Evolutionary conservation across 2,113 vertebrate genomes (phyloP), one percentile per base, ranked within the genome.

Genomic region (Uria lomvia): DNA sequence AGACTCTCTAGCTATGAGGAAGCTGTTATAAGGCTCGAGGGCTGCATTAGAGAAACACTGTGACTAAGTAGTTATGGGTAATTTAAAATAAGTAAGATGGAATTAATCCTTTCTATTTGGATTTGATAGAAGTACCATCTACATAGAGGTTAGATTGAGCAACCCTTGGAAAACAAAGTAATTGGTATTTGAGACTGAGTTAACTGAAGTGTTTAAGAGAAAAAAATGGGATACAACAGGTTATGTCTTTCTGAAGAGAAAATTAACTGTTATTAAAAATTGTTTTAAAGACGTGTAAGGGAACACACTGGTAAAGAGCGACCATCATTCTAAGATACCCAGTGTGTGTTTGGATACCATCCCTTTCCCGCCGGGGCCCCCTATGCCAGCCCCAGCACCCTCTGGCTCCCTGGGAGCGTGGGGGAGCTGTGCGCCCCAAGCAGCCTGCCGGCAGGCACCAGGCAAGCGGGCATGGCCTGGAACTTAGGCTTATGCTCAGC

Each of bases 391-490:
- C 27, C 52, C 70, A 30, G 52, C 34, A 8, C 34, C 27, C 15
- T 34, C 13, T 12, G 45, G 53, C 27, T 38, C 12, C 3, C 2
- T 9, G 29, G 29, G 18, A 34, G 47, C 3, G 34, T 0, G 0
- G 20, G n/a, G 49, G 55, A 42, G n/a, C 40, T 12, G n/a, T 5
- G 26, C 0, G 1, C 40, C 20, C 1, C 0, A 19, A 6, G 45
- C 34, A 12, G 34, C 47, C 36, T 36, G 26, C 23, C 6, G 19
- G 24, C 2, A 0, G 23, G 26, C 30, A 23, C 27, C 2, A 9
- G 11, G 8, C 12, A 21, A 20, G 45, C 34, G 9, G 42, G 12
- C 24, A 2, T 11, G 11, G 19, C 5, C 52, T 2, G 1, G 21
- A 75, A 4, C 5, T 36, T 63, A 21, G 9, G 11, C 11, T n/a